These are phyloP conservation scores for Micoletzkya japonica DNA, from an alignment of 2,888 invertebrate species.

Conservation along the genomic window DNA sequence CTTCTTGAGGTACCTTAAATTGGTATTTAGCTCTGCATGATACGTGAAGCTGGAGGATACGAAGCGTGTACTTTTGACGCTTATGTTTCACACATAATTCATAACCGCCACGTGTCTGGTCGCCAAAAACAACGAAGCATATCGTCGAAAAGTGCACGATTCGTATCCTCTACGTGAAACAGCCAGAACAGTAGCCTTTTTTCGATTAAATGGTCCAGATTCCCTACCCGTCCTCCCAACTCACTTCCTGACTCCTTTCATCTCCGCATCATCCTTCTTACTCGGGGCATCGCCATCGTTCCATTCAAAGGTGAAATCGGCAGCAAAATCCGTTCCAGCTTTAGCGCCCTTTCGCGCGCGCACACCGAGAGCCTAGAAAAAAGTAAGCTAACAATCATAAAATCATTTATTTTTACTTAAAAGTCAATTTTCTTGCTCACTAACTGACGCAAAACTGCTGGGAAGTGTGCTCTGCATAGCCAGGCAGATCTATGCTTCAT, in stretches of 20 bases:
- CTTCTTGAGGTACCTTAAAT: constrained; percentile 50
- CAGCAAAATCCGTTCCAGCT: constrained; percentile 47
- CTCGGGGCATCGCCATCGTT: constrained; percentile 23
- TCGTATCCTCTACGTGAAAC: too few relatives aligned
- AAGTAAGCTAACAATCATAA: background rate
- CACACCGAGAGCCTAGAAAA: constrained; percentile 44
- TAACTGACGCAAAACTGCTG: too few relatives aligned
- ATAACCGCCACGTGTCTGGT: too few relatives aligned
- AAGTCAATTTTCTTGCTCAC: background rate
- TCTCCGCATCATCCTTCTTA: constrained; percentile 5
- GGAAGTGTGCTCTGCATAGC: too few relatives aligned
- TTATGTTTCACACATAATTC: background rate
- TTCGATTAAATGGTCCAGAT: background rate
- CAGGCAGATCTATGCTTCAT: too few relatives aligned
- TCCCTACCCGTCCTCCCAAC: background rate
- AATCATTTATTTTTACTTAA: background rate
- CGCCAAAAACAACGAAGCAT: too few relatives aligned
- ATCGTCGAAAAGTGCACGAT: too few relatives aligned
- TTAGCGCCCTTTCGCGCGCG: constrained; percentile 48
- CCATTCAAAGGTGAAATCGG: constrained; percentile 48
- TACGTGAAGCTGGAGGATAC: background rate
- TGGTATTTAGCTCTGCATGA: background rate
- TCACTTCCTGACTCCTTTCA: constrained; percentile 22
- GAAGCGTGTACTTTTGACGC: too few relatives aligned
- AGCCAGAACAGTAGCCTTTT: too few relatives aligned